Percentiles rank a stretch among this genome's conserved stretches.
Evolutionary conservation across 2,888 invertebrate genomes (phyloP).

Genomic region (Odontocerum albicorne): DNA sequence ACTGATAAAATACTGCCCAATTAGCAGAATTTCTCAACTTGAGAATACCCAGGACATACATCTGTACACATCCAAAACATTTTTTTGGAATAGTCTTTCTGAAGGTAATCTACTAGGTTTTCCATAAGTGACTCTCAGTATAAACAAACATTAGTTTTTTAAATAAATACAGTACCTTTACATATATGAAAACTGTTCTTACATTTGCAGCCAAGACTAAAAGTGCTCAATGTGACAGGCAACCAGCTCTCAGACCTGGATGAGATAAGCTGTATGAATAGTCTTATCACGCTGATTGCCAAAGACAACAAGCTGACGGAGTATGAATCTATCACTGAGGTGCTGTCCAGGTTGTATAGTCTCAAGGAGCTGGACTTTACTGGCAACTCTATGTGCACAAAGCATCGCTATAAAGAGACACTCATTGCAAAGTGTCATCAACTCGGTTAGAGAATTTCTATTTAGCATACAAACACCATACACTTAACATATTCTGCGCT

Average conservation of each 20-base stretch:
- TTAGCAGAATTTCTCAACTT: no score
- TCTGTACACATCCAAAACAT: no score
- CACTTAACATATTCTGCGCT: no score
- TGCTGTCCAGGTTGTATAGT: slow-evolving; percentile 56
- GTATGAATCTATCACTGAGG: slow-evolving; percentile 55
- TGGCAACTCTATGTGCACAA: slow-evolving; percentile 66
- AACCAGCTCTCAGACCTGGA: slow-evolving; percentile 61
- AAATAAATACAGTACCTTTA: background rate
- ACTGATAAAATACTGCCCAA: no score
- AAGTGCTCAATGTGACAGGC: slow-evolving; percentile 63
- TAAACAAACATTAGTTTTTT: no score
- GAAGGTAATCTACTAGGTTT: no score
- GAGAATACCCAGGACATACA: no score
- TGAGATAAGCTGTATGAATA: slow-evolving; percentile 55
- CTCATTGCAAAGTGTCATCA: slow-evolving; percentile 63
- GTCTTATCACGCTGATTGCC: slow-evolving; percentile 58
- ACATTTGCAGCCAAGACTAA: slow-evolving; percentile 54
- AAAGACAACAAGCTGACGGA: slow-evolving; percentile 61
- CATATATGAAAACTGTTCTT: background rate
- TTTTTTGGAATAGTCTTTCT: no score
- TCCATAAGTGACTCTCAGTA: no score
- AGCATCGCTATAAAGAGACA: slow-evolving; percentile 67
- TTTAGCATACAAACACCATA: background rate
- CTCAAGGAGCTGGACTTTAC: slow-evolving; percentile 60
- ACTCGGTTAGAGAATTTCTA: slow-evolving; percentile 53